Base-by-base conservation (phyloP, 2,113 vertebrate species). In the Sorex araneus region DNA sequence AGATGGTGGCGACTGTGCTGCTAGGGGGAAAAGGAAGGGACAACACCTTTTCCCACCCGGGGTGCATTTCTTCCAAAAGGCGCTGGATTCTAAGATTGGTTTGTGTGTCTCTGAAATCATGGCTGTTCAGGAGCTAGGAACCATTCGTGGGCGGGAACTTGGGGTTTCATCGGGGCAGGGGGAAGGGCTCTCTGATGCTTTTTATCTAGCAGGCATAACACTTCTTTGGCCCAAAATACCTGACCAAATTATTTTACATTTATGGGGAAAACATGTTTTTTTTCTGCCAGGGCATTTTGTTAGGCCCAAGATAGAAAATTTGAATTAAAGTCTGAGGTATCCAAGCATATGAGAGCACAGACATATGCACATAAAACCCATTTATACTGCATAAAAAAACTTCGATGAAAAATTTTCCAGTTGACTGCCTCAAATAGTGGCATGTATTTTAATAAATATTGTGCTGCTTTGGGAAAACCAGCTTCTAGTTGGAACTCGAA, bases 351-450 rank as follows among this genome's bases (percentile, higher is more conserved):
- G 27, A 63, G 12, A 54, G 27, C 30, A 87, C 12, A 87, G 47
- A 76, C 13, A 84, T 54, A 86, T 25, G 73, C 15, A 75, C 89
- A 87, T 60, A 95, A 95, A 96, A 70, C 2, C 5, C 32, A 77
- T 84, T 89, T 93, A 43, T 74, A 93, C 5, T 47, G 28, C 15
- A 36, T 60, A 36, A 28, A 77, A 40, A 90, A 89, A 89, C 89
- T 64, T 94, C 91, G 82, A 76, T 19, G 16, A 93, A 96, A 94
- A 94, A 80, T 69, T 93, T 97, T 96, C 54, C 78, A 88, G 78
- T 67, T 0, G 0, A 90, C 13, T 64, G 84, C 63, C 73, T 89
- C 74, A 89, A 71, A 69, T 60, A 91, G 71, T 74, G 28, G 27
- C 69, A 73, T 84, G 32, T 6, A 70, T 54, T 91, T 93, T 91